Evolutionary conservation across 2,113 vertebrate species (phyloP).

Genomic region (Probosciger aterrimus): DNA sequence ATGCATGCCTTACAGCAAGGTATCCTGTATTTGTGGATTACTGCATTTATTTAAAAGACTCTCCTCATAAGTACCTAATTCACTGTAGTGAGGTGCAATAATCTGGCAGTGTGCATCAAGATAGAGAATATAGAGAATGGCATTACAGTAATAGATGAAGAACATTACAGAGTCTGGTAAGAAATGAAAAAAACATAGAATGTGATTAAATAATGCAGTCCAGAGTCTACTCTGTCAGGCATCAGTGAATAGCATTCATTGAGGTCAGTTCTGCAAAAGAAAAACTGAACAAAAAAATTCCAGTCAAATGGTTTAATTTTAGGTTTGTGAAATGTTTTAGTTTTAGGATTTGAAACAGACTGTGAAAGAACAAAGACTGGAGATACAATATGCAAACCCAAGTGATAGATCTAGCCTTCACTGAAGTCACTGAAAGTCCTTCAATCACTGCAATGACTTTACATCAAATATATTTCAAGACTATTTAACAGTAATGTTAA

Average conservation of each 20-base stretch:
- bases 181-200: background rate
- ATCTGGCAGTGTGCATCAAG: background rate
- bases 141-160: background rate
- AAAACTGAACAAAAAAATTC: background rate
- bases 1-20: background rate
- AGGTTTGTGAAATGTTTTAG: background rate
- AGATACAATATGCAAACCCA: background rate
- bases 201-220: background rate
- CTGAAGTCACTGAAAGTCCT: background rate
- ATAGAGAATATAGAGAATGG: background rate
- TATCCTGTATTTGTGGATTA: background rate
- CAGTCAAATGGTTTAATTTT: background rate
- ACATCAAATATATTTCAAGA: background rate
- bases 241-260: background rate
- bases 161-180: background rate
- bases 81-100: background rate
- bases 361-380: background rate
- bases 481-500: conserved; percentile 16
- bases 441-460: background rate
- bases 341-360: background rate
- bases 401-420: background rate
- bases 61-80: background rate
- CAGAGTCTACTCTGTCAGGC: background rate
- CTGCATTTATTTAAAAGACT: background rate
- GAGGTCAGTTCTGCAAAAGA: background rate